Evolutionary conservation across 2,888 invertebrate species (phyloP).

Genomic region (Crossocerus cetratus): DNA sequence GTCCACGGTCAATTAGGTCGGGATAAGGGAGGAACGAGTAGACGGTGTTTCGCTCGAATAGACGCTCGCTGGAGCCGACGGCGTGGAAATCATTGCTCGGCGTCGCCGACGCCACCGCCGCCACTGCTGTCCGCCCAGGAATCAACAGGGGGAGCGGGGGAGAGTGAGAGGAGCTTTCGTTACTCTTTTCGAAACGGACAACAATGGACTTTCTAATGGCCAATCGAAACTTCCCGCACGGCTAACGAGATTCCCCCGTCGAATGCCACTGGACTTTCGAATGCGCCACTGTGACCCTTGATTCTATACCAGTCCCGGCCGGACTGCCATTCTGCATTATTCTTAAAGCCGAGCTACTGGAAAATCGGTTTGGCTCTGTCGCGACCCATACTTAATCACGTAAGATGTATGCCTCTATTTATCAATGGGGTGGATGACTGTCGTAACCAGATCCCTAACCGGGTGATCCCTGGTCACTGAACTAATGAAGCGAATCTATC

Average conservation of each 20-base stretch:
- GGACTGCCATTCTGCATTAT: too few species aligned
- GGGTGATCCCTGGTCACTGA: too few species aligned
- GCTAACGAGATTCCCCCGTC: conserved; percentile 41
- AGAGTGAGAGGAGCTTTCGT: conserved; percentile 28
- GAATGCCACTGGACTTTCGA: conserved; percentile 19
- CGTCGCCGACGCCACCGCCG: conserved; percentile 17
- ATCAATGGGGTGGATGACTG: too few species aligned
- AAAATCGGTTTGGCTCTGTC: too few species aligned
- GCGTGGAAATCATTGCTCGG: conserved; percentile 51
- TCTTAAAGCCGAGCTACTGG: too few species aligned
- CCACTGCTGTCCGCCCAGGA: too few species aligned
- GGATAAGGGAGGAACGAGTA: conserved; percentile 50
- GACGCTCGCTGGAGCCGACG: conserved; percentile 26
- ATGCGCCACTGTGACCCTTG: not conserved
- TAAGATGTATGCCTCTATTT: too few species aligned
- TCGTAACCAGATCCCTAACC: too few species aligned
- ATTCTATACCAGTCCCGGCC: too few species aligned
- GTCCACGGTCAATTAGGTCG: conserved; percentile 52
- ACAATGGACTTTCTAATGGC: conserved; percentile 50
- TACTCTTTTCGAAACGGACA: conserved; percentile 23
- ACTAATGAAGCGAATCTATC: too few species aligned
- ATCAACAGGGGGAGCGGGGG: conserved; percentile 42
- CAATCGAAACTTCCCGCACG: conserved; percentile 45
- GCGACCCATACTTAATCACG: too few species aligned
- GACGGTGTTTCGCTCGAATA: conserved; percentile 41